Evolutionary conservation across 2,113 vertebrate genomes (phyloP), one percentile per base, ranked within the genome.

Genomic region (Elgaria multicarinata): DNA sequence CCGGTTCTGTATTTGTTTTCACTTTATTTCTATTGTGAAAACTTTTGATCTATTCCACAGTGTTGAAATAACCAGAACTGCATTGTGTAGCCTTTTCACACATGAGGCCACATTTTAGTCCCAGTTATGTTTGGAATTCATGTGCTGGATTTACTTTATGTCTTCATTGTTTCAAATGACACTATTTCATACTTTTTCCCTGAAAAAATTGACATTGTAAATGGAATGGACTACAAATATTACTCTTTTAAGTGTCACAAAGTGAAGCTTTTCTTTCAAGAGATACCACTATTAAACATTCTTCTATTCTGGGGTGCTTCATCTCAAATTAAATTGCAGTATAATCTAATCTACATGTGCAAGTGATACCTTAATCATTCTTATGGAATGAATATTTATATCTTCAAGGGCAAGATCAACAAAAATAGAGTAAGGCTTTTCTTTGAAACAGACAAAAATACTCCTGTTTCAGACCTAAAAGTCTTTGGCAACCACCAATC

Each of bases 141-240:
- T 55, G 90, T 90, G 93, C 92, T 0, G 94, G 28, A 95, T 96
- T 95, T 94, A 93, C 92, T 95, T 94, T 94, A 93, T 92, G 89
- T 89, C 84, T 92, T 91, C 94, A 95, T 95, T 95, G 93, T 96
- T 95, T 94, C 87, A 94, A 94, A 95, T 93, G 94, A 86, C 89
- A 94, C 92, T 91, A 85, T 89, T 92, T 92, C 2, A 91, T 20
- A 82, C 79, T 91, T 78, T 44, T 50, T 91, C 92, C 91, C 93
- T 93, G 93, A 94, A 96, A 96, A 94, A 96, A 96, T 94, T 94
- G 89, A 93, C 90, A 78, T 91, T 88, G 84, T 74, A 89, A 87
- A 96, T 94, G 91, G 81, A 77, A 95, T 93, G 93, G 89, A 91
- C 87, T 50, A 92, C 91, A 88, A 96, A 94, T 93, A 93, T 94